Base-by-base conservation (phyloP, 2,113 vertebrate species). In the Empidonax traillii region DNA sequence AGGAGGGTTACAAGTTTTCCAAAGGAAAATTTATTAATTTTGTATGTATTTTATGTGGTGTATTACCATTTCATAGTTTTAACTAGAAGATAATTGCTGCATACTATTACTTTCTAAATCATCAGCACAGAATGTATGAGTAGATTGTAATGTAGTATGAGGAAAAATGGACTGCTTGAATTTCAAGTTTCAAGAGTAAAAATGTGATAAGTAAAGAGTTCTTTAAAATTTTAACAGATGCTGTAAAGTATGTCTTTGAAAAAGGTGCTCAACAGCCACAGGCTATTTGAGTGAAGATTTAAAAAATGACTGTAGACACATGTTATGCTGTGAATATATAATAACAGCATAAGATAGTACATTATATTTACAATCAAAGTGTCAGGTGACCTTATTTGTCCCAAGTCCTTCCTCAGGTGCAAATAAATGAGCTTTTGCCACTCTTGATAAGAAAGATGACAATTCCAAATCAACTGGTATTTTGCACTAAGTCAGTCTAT, bases 171-270 rank as follows among this genome's bases (percentile, higher is more conserved):
- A 51, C 6, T 63, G 8, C 11, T 63, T 76, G 56, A 78, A 85
- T 89, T 88, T 82, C 33, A 87, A 72, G 39, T 79, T 92, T 67
- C 14, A 61, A 63, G 35, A 89, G 68, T 14, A 74, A 84, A 72
- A 81, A 53, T 31, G 13, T 58, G 17, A 3, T 59, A 61, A 88
- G 4, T 67, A 74, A 86, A 65, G 30, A 71, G 5, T 4, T 81
- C 11, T 21, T 75, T 76, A 67, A 80, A 84, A 72, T 87, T 87
- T 58, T 46, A 59, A 27, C 17, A 14, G 18, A 44, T 53, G 31
- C 12, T 65, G 12, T 58, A 62, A 35, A 69, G 3, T 24, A 17
- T 33, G 24, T 37, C 12, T 85, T 79, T 62, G 69, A 33, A 85
- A 89, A 85, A 85, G 22, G 10, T 89, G 12, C 14, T 49, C 22